These are phyloP conservation scores for Macaria notata DNA, from an alignment of 2,888 invertebrate genomes.

Conservation along the genomic window DNA sequence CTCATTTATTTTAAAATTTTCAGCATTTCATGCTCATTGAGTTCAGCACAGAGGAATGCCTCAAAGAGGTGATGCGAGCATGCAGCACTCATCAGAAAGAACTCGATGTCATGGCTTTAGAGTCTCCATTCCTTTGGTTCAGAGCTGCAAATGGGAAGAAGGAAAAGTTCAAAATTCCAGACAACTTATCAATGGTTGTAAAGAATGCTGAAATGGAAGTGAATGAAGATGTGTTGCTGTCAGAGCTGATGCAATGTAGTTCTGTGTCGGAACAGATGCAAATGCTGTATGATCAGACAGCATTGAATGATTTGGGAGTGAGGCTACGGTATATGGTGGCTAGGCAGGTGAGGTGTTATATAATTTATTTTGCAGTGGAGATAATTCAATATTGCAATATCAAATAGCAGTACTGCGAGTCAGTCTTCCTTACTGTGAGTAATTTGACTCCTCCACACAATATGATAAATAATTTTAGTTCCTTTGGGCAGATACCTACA, in stretches of 20 bases:
- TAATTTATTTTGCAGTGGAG: no score
- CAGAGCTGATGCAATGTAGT: conserved; percentile 70
- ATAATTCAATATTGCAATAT: no score
- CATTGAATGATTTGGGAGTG: conserved; percentile 87
- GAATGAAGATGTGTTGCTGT: conserved; percentile 66
- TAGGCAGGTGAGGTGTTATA: conserved; percentile 72
- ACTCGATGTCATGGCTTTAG: conserved; percentile 83
- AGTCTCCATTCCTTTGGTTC: conserved; percentile 89
- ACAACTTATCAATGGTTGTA: conserved; percentile 38
- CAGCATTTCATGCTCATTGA: conserved; percentile 90
- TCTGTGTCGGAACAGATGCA: conserved; percentile 86
- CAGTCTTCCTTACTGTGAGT: no score
- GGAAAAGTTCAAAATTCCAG: conserved; percentile 37
- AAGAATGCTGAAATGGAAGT: conserved; percentile 73
- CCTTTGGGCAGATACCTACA: no score
- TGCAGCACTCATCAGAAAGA: conserved; percentile 83
- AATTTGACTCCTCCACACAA: no score
- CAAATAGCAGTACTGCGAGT: no score
- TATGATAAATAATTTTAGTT: no score
- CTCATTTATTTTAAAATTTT: conserved; percentile 25
- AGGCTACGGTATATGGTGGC: conserved; percentile 90
- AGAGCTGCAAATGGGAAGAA: conserved; percentile 66
- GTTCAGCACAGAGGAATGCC: conserved; percentile 80
- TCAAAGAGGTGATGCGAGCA: conserved; percentile 77
- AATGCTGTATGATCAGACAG: conserved; percentile 82